Evolutionary conservation across 1,140 invertebrate species (phyloP), one percentile per base, ranked within the genome.

Genomic region (Anoplophora glabripennis): DNA sequence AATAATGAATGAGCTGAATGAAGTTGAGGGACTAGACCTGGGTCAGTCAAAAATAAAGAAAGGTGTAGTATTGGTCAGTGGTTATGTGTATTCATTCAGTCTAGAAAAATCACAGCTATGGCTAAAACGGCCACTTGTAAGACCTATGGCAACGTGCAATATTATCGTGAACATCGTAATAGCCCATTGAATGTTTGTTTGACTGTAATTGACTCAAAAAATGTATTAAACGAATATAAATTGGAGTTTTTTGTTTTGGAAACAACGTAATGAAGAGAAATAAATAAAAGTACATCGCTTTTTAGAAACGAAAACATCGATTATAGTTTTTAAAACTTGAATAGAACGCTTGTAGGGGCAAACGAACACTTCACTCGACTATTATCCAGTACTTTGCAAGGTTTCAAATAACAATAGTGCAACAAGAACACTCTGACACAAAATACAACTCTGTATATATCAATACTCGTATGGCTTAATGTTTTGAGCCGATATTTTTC

Each of bases 71-170:
- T 44, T 54, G 52, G 37, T 44, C 21, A 12, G 52, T 54, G 52
- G 44, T 40, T 8, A 38, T 18, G 52, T 54, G 48, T 45, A 44
- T 33, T 59, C 35, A 51, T 54, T 69, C 69, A 71, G 69, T 71
- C 69, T 71, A 71, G 60, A 69, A 67, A 28, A 67, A 71, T 71
- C 69, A 71, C 69, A 71, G 69, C 69, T 71, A 71, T 69, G 68
- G 66, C 58, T 59, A 65, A 52, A 62, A 59, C 34, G 58, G 59
- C 46, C 59, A 52, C 46, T 61, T 17, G 17, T 57, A 59, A 58
- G 46, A 57, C 54, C 53, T 62, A 64, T 60, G 59, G 61, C 59
- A 64, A 47, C 41, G 54, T 47, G 45, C 45, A 21, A 47, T 18
- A 37, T 34, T 53, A 53, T 15, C n/a, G 38, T n/a, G 38, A 12